Conservation (phyloP, 2,113 vertebrate species). For the Gracilinanus agilis region DNA sequence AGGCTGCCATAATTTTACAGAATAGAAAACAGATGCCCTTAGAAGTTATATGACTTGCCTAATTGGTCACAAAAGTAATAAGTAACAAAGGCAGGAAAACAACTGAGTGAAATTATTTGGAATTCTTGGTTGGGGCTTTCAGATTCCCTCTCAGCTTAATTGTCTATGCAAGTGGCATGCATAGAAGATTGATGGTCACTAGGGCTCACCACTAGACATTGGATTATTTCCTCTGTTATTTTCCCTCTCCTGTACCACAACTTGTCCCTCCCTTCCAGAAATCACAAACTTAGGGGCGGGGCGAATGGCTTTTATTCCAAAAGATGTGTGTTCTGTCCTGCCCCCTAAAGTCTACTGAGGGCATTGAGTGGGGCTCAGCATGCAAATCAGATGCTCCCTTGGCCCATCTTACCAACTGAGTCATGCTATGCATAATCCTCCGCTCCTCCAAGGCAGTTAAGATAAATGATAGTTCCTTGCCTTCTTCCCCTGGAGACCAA, state of each 20-base stretch:
- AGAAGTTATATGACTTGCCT: too few species aligned
- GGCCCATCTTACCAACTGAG: background rate
- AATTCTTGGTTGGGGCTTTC: background rate
- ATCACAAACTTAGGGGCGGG: background rate
- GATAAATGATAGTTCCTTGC: conserved; percentile 51
- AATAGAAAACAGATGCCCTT: too few species aligned
- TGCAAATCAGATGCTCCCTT: background rate
- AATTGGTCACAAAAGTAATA: background rate
- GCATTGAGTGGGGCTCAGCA: background rate
- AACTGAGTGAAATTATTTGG: background rate
- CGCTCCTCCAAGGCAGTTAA: conserved; percentile 9
- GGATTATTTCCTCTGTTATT: background rate
- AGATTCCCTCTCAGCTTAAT: background rate
- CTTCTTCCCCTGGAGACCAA: conserved; percentile 36
- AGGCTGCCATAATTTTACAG: too few species aligned
- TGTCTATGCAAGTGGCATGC: background rate
- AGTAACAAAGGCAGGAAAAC: background rate
- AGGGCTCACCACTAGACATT: background rate
- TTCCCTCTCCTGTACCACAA: background rate
- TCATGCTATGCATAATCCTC: accelerated
- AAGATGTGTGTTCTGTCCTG: background rate
- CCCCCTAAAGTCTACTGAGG: background rate
- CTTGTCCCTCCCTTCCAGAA: background rate
- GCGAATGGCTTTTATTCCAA: background rate
- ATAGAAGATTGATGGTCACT: background rate